Evolutionary conservation across 2,888 invertebrate genomes (phyloP), one percentile per base, ranked within the genome.

Genomic region (Hyposoter dolosus): DNA sequence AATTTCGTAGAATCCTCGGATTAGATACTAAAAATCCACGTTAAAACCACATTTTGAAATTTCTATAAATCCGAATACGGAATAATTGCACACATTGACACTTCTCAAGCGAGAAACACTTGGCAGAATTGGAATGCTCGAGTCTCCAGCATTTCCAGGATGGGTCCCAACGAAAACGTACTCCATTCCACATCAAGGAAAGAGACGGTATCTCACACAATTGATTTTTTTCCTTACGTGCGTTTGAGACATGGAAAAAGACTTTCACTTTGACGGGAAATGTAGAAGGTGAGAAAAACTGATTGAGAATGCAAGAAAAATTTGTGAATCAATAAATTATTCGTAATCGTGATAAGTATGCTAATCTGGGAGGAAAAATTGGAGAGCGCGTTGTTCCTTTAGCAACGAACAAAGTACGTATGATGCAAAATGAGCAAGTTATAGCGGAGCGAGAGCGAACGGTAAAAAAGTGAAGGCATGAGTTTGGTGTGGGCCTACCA

Each of bases 401-500:
- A 23, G 15, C 47, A 74, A 82, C 82, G 84, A 81, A 77, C 84
- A 71, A 72, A 77, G 76, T 81, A 79, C 84, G 84, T 80, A 76
- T 75, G 84, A 80, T 80, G 75, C 69, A 74, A 85, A 82, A 65
- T 63, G 69, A 71, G 68, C 65, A 82, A 43, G 74, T 68, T 23
- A 53, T 40, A 56, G 45, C 19, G n/a, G 69, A 56, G 23, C 69
- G 32, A 60, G 40, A 69, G 47, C 45, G 69, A 66, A 68, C 79
- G 79, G 82, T 76, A 83, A 83, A 71, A 89, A 89, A 90, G 88
- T 89, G 88, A 90, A 90, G 87, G 78, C 86, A 79, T 77, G 85
- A 35, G 47, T 76, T 82, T 80, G 86, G 84, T 83, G 76, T 68
- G 87, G 85, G 76, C 80, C 84, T 78, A 76, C 82, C 71, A 69